Base-by-base conservation (phyloP, 2,113 vertebrate genomes). In the Clinocottus analis region DNA sequence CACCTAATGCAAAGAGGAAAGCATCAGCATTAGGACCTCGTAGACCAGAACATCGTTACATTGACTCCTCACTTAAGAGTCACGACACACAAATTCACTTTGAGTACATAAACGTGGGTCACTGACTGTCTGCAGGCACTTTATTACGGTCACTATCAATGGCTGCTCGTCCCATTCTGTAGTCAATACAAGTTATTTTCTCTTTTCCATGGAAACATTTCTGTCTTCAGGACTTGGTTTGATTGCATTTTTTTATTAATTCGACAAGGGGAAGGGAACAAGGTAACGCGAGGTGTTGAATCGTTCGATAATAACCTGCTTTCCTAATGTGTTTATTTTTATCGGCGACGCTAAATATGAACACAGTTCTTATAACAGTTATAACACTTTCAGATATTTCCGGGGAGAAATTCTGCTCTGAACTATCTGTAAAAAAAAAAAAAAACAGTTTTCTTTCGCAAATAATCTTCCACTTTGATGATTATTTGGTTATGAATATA, bases 1-100 rank as follows among this genome's bases (percentile, higher is more conserved):
- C 64, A 67, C 72, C 17, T 62, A 41, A 84, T 62, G 61, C 72
- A 84, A 83, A 82, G 72, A 83, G 59, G 41, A 75, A 75, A 70
- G 37, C 64, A 62, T 41, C 77, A 72, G 27, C 60, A 83, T 59
- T 71, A 25, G 27, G 31, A 62, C 59, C n/a, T 64, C 33, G 60
- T 37, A 60, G 79, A 79, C 27, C 75, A 75, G 74, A 73, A 61
- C 69, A 58, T 55, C 33, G 51, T 43, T 17, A 13, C 12, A 63
- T 23, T 51, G 13, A 55, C 61, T 37, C 19, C 25, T 27, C 25
- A 21, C 16, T 53, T 64, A 5, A 71, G 55, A 67, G 23, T 25
- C 17, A 12, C 53, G 53, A 25, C 29, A 43, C n/a, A n/a, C 53
- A 23, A 65, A 79, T 69, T 1, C 2, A 62, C n/a, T 53, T 39